Evolutionary conservation across 1,140 invertebrate species (phyloP).

Genomic region (Drosophila kepulauana): DNA sequence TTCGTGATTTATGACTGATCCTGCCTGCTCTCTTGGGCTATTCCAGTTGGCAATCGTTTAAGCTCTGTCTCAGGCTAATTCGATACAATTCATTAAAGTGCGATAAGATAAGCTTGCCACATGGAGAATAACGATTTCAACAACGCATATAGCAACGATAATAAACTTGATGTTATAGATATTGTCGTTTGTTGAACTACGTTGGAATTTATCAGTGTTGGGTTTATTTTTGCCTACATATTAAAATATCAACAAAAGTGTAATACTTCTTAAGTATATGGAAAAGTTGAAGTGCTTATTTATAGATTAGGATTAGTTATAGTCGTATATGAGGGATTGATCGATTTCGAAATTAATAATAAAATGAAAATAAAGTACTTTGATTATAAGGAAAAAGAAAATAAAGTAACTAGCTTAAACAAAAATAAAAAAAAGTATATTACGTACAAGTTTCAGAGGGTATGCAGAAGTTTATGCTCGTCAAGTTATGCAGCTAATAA

Average conservation of each 20-base stretch:
- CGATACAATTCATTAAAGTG: constrained; percentile 27
- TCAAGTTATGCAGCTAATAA: constrained; percentile 1
- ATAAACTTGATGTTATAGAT: constrained; percentile 32
- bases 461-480: background rate
- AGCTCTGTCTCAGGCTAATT: constrained; percentile 36
- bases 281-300: constrained; percentile 18
- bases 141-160: constrained; percentile 27
- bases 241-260: constrained; percentile 1
- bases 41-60: constrained; percentile 27
- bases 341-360: background rate
- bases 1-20: constrained; percentile 9
- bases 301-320: background rate
- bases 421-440: no score
- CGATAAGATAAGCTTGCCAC: constrained; percentile 43
- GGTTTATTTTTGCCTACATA: background rate
- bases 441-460: background rate
- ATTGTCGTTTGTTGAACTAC: constrained; percentile 34
- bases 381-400: no score
- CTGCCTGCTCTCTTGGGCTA: constrained; percentile 1
- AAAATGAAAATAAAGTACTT: background rate
- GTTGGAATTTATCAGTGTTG: constrained; percentile 5
- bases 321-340: background rate
- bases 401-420: no score
- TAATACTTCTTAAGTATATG: background rate
- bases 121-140: constrained; percentile 5